Percentiles rank a stretch among this genome's conserved stretches.
Evolutionary conservation across 2,797 vertebrate genomes (phyloP).

Genomic region (Neosilurus mollespiculum): DNA sequence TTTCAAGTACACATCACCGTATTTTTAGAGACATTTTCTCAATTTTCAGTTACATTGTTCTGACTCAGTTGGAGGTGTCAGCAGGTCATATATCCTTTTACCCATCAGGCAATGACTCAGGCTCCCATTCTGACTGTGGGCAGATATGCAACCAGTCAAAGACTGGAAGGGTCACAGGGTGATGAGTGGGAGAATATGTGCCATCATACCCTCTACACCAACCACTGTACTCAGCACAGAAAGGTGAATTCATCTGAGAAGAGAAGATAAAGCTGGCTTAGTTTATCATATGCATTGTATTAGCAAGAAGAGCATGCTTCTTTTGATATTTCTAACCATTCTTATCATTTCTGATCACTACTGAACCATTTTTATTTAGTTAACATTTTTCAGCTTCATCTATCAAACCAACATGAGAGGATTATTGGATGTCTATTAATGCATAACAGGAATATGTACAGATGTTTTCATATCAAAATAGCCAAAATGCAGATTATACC

Average conservation of each 20-base stretch:
- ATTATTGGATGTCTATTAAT: not conserved
- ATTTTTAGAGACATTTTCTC: conserved; percentile 17
- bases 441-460: not conserved
- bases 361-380: not conserved
- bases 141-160: conserved; percentile 25
- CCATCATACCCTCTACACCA: conserved; percentile 31
- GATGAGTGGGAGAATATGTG: conserved; percentile 21
- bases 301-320: not conserved
- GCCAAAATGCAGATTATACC: too few relatives aligned
- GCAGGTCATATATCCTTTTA: conserved; percentile 21
- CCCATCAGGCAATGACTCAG: conserved; percentile 39
- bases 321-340: not conserved
- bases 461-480: not conserved
- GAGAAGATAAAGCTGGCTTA: not conserved
- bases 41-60: conserved; percentile 38
- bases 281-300: not conserved
- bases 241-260: conserved; percentile 4
- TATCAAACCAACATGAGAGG: not conserved
- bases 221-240: conserved; percentile 16
- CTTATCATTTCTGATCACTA: not conserved
- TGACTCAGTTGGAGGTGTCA: conserved; percentile 32
- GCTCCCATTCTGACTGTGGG: conserved; percentile 29
- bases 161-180: conserved; percentile 21
- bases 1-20: conserved; percentile 2
- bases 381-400: not conserved